These are phyloP conservation scores for Montipora capricornis DNA, from an alignment of 64 coral and sea anemone genomes.

Conservation along the genomic window DNA sequence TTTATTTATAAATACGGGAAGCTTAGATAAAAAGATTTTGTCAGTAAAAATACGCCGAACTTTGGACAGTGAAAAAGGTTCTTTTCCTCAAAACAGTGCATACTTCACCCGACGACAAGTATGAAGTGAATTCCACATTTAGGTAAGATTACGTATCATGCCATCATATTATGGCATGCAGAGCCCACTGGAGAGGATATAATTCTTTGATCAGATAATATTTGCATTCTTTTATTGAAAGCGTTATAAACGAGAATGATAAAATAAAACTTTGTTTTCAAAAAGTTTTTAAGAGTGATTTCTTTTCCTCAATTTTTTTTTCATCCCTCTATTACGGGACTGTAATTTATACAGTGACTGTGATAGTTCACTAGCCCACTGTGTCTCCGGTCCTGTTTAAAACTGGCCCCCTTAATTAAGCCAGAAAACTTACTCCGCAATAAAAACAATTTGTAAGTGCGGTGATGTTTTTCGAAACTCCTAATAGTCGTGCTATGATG, in stretches of 20 bases:
- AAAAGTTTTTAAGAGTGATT: no score
- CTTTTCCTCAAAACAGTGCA: neutral
- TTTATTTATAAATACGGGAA: conserved; percentile 31
- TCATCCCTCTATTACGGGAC: no score
- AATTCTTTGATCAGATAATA: neutral
- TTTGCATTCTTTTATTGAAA: neutral
- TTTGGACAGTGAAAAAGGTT: neutral
- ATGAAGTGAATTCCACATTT: conserved; percentile 20
- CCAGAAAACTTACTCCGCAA: no score
- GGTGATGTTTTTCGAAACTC: no score
- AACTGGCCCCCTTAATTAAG: no score
- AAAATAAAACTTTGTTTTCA: no score
- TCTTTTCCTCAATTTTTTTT: no score
- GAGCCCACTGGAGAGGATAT: neutral
- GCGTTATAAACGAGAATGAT: neutral
- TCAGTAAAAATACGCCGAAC: neutral
- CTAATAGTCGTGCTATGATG: no score
- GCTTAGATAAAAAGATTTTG: conserved; percentile 1
- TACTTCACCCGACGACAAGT: neutral
- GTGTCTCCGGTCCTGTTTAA: neutral
- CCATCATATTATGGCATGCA: no score
- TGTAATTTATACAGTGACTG: no score
- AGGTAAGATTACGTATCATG: neutral
- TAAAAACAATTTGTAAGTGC: no score
- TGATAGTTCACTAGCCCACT: no score